A percentile compares a stretch with the other conserved stretches of the same genome.
Conservation (phyloP, 2,888 invertebrate genomes). For the Stratiomys singularior region DNA sequence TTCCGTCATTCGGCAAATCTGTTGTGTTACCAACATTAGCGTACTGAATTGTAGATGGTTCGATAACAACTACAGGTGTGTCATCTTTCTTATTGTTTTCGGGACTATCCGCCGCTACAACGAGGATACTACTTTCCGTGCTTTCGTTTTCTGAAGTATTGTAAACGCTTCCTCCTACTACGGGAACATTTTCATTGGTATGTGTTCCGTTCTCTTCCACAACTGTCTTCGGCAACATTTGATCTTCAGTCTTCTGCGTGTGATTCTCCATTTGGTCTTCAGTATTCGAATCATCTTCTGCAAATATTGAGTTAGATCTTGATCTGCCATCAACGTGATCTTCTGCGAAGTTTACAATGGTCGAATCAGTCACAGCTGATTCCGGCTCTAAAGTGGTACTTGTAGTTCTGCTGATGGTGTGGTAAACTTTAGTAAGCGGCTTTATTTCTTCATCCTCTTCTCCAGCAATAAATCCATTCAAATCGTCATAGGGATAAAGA, state of each 20-base stretch:
- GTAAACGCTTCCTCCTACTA: neutral
- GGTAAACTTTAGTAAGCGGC: conserved; percentile 48
- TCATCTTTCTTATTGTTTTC: neutral
- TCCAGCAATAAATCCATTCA: neutral
- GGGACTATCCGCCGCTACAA: neutral
- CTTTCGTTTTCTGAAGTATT: neutral
- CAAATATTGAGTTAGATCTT: neutral
- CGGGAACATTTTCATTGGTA: neutral
- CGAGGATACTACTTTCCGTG: neutral
- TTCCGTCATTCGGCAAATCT: conserved; percentile 31
- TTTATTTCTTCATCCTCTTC: conserved; percentile 44
- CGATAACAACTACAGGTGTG: conserved; percentile 14
- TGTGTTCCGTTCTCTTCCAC: neutral
- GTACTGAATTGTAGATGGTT: conserved; percentile 31
- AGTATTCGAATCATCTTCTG: neutral
- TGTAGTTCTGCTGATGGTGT: conserved; percentile 48
- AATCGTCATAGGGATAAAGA: neutral
- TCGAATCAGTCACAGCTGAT: neutral
- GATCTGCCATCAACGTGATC: neutral
- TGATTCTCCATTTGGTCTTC: neutral
- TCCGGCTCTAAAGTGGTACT: conserved; percentile 1
- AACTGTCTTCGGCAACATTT: neutral
- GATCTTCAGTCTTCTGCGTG: neutral
- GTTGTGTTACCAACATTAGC: conserved; percentile 13
- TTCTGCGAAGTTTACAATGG: neutral